Conservation (phyloP, 92 coral and sea anemone species). For the Palythoa grandis region DNA sequence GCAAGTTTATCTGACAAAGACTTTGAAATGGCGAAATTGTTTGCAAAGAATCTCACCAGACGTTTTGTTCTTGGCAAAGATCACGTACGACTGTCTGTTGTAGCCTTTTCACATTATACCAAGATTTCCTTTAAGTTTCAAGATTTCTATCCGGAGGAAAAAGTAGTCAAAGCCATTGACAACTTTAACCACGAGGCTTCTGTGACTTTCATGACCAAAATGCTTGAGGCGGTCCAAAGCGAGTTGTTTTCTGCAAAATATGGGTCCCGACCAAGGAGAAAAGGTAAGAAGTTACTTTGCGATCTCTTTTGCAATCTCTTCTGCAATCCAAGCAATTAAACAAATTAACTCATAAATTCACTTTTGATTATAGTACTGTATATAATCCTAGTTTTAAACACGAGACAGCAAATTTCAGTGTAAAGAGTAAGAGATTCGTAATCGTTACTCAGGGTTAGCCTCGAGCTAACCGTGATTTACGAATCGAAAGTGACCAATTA, state of each 20-base stretch:
- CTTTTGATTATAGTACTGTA: too few species aligned
- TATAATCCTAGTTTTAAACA: too few species aligned
- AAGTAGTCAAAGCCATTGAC: constrained; percentile 4
- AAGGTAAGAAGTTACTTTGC: background rate
- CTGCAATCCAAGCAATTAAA: background rate
- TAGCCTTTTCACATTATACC: constrained; percentile 22
- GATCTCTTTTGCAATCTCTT: too few species aligned
- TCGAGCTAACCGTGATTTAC: too few species aligned
- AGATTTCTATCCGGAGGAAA: constrained; percentile 11
- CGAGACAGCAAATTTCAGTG: too few species aligned
- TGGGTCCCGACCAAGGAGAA: constrained; percentile 24
- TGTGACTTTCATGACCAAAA: background rate
- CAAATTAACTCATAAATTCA: too few species aligned
- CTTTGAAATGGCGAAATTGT: background rate
- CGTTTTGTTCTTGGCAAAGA: constrained; percentile 7
- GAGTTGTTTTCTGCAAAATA: background rate
- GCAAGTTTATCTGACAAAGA: constrained; percentile 27
- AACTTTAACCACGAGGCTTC: constrained; percentile 16
- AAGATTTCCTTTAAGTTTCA: constrained; percentile 23
- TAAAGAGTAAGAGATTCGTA: too few species aligned
- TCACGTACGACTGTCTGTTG: constrained; percentile 3
- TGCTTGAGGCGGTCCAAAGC: background rate
- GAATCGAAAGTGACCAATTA: too few species aligned
- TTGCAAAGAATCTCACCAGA: constrained; percentile 29
- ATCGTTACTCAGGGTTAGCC: too few species aligned